phyloP scores from a whole-genome alignment of 1,140 invertebrate species.

The Zaprionus gabonicus region DNA sequence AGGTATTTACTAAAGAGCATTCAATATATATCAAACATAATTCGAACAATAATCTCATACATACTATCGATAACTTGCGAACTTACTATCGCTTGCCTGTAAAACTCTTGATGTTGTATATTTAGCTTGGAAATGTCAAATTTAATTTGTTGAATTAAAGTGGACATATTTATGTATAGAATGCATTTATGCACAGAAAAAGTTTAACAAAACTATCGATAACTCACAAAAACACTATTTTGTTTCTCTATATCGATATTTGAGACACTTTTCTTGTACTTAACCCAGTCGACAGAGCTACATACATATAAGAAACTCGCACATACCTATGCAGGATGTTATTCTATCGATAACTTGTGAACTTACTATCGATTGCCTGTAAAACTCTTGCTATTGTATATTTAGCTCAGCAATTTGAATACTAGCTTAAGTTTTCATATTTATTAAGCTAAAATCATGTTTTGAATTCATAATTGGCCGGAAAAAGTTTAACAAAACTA shows the following conservation, averaged over 20 bases:
- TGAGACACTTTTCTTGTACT: too few relatives aligned
- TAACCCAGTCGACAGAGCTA: too few relatives aligned
- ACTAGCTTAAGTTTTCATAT: neutral
- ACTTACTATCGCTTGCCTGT: neutral
- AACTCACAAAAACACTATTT: neutral
- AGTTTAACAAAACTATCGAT: neutral
- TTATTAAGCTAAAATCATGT: too few relatives aligned
- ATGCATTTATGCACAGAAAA: too few relatives aligned
- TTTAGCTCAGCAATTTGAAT: neutral
- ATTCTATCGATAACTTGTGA: neutral
- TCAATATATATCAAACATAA: neutral
- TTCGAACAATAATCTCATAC: neutral
- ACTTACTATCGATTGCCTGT: neutral
- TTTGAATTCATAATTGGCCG: too few relatives aligned
- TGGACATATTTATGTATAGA: too few relatives aligned
- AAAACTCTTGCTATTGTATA: neutral
- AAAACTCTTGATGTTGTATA: neutral
- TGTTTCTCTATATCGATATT: neutral
- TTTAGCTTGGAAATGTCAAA: too few relatives aligned
- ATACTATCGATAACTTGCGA: neutral
- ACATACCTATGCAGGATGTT: neutral
- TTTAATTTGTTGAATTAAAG: too few relatives aligned
- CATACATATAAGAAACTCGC: neutral
- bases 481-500: neutral
- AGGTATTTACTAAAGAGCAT: neutral